Percentiles rank a stretch among this genome's conserved stretches.
These are phyloP conservation scores for Tetrao urogallus DNA, from an alignment of 2,113 vertebrate species.

Conservation along the genomic window DNA sequence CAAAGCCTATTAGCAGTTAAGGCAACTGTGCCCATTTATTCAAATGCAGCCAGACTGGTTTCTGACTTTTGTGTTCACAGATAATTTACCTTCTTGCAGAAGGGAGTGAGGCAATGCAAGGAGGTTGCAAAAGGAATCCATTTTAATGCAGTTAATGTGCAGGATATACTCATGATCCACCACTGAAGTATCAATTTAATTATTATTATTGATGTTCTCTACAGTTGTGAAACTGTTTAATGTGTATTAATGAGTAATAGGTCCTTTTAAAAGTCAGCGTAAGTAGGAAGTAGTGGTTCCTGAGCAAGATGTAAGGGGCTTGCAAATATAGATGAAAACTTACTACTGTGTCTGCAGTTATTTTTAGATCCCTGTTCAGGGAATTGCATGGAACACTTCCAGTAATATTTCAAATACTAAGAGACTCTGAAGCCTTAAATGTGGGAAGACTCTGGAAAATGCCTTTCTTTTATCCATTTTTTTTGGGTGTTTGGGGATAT, in stretches of 20 bases:
- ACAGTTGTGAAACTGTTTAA: background rate
- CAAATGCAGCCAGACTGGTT: background rate
- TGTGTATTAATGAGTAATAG: background rate
- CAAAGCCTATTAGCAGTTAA: background rate
- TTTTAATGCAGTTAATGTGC: background rate
- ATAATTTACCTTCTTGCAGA: background rate
- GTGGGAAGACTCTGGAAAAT: slow-evolving; percentile 53
- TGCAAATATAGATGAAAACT: slow-evolving; percentile 52
- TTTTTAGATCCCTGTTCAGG: slow-evolving; percentile 58
- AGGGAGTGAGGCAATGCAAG: background rate
- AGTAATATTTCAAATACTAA: slow-evolving; percentile 58
- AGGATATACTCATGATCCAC: background rate
- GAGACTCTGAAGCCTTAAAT: slow-evolving; percentile 36
- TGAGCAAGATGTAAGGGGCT: slow-evolving; percentile 28
- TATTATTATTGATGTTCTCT: background rate
- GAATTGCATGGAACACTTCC: slow-evolving; percentile 56
- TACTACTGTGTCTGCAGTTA: slow-evolving; percentile 53
- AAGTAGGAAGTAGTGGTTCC: slow-evolving; percentile 22
- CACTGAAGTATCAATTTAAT: background rate
- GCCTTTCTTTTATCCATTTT: background rate
- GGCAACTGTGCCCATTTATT: background rate
- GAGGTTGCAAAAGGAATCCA: background rate
- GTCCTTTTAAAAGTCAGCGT: background rate
- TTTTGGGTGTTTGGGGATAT: background rate
- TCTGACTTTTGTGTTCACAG: background rate